Evolutionary conservation across 1,140 invertebrate species (phyloP).

Genomic region (Colletes gigas): DNA sequence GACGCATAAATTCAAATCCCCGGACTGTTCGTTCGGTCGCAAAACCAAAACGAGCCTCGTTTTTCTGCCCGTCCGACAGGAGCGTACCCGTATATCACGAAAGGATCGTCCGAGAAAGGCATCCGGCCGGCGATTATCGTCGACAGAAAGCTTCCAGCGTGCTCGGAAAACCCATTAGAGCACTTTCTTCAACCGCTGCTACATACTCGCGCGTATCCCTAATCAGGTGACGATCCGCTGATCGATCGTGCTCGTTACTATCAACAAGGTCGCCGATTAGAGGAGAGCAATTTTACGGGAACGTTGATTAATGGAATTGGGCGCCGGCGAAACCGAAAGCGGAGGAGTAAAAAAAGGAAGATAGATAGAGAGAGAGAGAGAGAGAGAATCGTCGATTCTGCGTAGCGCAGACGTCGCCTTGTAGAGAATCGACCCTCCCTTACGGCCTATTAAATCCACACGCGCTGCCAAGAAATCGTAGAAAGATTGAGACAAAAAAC

Average conservation of each 20-base stretch:
- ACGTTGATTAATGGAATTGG: constrained; percentile 41
- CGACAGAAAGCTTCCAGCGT: neutral
- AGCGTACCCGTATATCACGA: constrained; percentile 35
- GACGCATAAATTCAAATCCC: constrained; percentile 29
- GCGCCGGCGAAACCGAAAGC: neutral
- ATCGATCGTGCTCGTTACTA: constrained; percentile 34
- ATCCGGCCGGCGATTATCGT: constrained; percentile 17
- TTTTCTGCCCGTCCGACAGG: neutral
- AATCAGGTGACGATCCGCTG: constrained; percentile 44
- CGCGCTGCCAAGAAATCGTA: constrained; percentile 50
- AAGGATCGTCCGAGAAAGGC: constrained; percentile 27
- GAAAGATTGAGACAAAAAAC: constrained; percentile 37
- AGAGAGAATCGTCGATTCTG: constrained; percentile 53
- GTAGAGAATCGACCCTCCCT: constrained; percentile 49
- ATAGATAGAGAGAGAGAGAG: neutral
- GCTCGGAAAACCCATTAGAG: constrained; percentile 19
- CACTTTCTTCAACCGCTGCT: neutral
- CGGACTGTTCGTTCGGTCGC: neutral
- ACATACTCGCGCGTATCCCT: neutral
- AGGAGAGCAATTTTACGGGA: constrained; percentile 38
- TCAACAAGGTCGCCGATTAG: constrained; percentile 37
- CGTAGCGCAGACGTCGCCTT: constrained; percentile 37
- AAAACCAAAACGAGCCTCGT: neutral
- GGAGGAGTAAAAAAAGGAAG: neutral
- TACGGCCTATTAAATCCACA: constrained; percentile 57